These are phyloP conservation scores for Napeogenes inachia DNA, from an alignment of 2,888 invertebrate species.

Conservation along the genomic window DNA sequence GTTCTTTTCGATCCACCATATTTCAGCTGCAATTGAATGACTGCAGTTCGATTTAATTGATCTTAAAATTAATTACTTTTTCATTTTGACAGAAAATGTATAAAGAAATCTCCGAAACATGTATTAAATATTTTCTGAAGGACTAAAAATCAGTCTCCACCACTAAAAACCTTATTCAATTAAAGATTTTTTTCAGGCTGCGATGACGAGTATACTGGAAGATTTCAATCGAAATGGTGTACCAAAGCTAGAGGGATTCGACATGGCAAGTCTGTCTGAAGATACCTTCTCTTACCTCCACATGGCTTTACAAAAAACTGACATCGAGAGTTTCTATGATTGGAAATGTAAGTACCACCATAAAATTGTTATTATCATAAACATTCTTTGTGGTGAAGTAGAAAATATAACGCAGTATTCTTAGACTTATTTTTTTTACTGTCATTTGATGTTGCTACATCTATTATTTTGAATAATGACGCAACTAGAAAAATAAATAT, in stretches of 20 bases:
- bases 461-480: no score
- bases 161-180: not conserved
- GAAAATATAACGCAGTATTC: not conserved
- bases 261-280: slow-evolving; percentile 36
- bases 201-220: slow-evolving; percentile 43
- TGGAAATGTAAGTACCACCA: slow-evolving; percentile 47
- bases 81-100: no score
- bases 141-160: not conserved
- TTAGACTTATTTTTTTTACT: not conserved
- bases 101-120: no score
- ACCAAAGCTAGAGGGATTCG: slow-evolving; percentile 47
- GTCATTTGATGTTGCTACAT: no score
- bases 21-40: no score
- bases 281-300: slow-evolving; percentile 42
- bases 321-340: slow-evolving; percentile 42
- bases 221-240: slow-evolving; percentile 48
- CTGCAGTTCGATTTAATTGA: no score
- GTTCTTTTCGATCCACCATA: no score
- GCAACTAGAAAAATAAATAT: no score
- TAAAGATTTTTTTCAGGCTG: slow-evolving; percentile 41
- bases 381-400: not conserved
- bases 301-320: slow-evolving; percentile 44
- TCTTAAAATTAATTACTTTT: no score
- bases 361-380: slow-evolving; percentile 8
- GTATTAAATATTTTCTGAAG: not conserved